phyloP scores from a whole-genome alignment of 2,797 vertebrate species.

The Morus bassanus region DNA sequence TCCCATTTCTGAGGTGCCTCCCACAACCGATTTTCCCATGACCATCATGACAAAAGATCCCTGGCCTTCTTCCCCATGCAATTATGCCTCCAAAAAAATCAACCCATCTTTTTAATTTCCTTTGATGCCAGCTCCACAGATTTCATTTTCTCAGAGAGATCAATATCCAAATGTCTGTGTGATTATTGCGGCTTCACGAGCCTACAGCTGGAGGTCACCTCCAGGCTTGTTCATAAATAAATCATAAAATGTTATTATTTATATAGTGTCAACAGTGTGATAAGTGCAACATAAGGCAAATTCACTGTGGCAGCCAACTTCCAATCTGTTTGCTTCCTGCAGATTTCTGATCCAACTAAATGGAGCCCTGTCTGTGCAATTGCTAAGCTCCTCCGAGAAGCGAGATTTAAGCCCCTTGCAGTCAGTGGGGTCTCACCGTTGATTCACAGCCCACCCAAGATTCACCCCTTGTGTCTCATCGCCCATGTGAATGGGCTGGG shows the following conservation, averaged over 20 bases:
- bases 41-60: neutral
- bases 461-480: neutral
- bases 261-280: neutral
- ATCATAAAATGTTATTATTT: slow-evolving; percentile 5
- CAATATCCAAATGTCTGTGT: neutral
- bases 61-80: neutral
- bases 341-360: neutral
- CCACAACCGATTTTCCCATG: neutral
- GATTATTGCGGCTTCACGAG: neutral
- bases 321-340: neutral
- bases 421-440: neutral
- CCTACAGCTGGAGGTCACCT: slow-evolving; percentile 14
- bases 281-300: slow-evolving; percentile 29
- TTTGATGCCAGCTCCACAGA: neutral
- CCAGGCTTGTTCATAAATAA: slow-evolving; percentile 21
- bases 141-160: neutral
- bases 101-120: neutral
- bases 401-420: neutral
- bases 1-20: neutral
- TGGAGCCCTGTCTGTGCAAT: neutral
- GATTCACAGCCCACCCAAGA: neutral
- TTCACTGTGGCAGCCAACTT: neutral
- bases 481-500: accelerated
- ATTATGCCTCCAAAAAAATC: neutral
- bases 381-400: neutral